These are phyloP conservation scores for Lontra canadensis DNA, from an alignment of 2,113 vertebrate species.

Conservation along the genomic window DNA sequence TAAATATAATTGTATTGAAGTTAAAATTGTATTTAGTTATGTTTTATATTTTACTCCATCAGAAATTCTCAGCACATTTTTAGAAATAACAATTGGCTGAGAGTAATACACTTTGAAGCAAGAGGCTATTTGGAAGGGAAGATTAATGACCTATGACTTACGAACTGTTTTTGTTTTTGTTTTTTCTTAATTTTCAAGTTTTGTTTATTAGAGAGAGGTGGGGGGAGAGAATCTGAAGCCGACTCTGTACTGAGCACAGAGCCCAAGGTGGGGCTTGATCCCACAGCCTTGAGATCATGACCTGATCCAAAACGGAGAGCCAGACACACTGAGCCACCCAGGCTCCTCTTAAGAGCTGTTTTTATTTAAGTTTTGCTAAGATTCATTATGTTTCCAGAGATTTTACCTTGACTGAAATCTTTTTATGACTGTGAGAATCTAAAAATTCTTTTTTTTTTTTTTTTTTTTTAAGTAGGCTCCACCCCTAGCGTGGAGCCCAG, in stretches of 20 bases:
- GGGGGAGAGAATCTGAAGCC: not conserved
- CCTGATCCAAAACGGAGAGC: not conserved
- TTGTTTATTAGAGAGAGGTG: not conserved
- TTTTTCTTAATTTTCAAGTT: not conserved
- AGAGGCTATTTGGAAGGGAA: not conserved
- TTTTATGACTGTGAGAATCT: not conserved
- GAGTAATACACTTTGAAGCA: constrained; percentile 30
- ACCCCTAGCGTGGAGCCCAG: not conserved
- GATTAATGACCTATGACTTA: constrained; percentile 1
- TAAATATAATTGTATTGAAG: not conserved
- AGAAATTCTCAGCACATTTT: constrained; percentile 36
- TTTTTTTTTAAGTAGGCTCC: not conserved
- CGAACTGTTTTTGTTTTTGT: not conserved
- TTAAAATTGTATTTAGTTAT: constrained; percentile 17
- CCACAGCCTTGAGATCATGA: not conserved
- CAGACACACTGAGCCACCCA: not conserved
- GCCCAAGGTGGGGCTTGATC: not conserved
- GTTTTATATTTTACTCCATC: not conserved
- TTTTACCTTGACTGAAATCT: not conserved
- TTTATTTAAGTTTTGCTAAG: constrained; percentile 41
- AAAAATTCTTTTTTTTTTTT: not conserved
- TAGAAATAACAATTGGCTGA: not conserved
- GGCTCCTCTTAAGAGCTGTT: not conserved
- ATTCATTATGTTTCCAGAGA: constrained; percentile 37
- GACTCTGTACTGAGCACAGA: not conserved